These are phyloP conservation scores for Aphidoletes aphidimyza DNA, from an alignment of 2,888 invertebrate genomes.

Conservation along the genomic window DNA sequence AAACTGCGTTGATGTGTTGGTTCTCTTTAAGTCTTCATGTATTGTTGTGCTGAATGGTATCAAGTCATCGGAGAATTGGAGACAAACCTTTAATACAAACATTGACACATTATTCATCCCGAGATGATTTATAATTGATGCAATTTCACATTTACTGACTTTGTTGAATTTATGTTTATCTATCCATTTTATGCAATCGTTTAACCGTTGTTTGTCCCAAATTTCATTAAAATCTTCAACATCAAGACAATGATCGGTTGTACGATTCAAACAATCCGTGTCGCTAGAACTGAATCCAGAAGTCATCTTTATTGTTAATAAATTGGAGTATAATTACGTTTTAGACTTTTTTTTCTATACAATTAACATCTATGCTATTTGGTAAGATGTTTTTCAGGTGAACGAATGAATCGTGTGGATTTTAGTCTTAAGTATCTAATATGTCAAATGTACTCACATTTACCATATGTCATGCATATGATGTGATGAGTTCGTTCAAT, in stretches of 20 bases:
- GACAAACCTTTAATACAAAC: constrained; percentile 76
- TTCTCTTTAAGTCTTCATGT: constrained; percentile 69
- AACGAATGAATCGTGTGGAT: too few relatives aligned
- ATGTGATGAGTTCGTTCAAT: too few relatives aligned
- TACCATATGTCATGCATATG: too few relatives aligned
- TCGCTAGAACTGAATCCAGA: constrained; percentile 64
- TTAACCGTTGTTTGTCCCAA: constrained; percentile 63
- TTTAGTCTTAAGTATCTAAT: too few relatives aligned
- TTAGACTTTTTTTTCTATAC: not conserved
- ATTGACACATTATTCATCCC: not conserved
- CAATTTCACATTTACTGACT: constrained; percentile 67
- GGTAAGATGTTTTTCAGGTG: not conserved
- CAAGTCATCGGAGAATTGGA: constrained; percentile 91
- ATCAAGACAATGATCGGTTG: constrained; percentile 59
- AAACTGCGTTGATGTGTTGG: constrained; percentile 69
- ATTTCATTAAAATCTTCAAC: constrained; percentile 61
- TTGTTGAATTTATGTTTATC: constrained; percentile 72
- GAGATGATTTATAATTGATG: constrained; percentile 28
- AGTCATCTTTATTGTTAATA: constrained; percentile 57
- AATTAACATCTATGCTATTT: not conserved
- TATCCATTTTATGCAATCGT: constrained; percentile 73
- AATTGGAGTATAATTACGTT: not conserved
- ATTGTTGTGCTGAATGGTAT: constrained; percentile 76
- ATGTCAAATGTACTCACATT: too few relatives aligned
- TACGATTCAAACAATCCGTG: constrained; percentile 62